Base-by-base conservation (phyloP, 2,113 vertebrate genomes). In the Lanius collurio region DNA sequence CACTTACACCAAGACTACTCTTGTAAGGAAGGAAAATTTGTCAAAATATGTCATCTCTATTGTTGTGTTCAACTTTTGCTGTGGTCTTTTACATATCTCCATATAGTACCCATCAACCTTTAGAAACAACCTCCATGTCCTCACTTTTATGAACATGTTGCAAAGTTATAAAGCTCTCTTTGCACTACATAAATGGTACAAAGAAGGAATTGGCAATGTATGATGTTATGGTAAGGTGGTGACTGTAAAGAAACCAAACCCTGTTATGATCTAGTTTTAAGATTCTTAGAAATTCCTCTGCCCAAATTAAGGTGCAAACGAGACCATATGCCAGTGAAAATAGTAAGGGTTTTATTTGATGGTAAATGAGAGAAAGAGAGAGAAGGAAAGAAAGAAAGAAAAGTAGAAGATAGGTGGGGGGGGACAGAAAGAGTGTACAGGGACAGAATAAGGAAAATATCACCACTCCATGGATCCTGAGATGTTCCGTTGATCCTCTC, bases 21-120 rank as follows among this genome's bases (percentile, higher is more conserved):
- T 28, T 52, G 5, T 44, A 80, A 69, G 14, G 30, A 83, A 76
- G 44, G 22, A 81, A 55, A 81, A 70, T 18, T 81, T 81, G 16
- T 67, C 44, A 83, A 87, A 89, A 71, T 65, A 31, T 26, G 4
- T 62, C 3, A 62, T 59, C 20, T 67, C 20, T 84, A 9, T 11
- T 18, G 9, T 7, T 60, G 6, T 24, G 9, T 10, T 93, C 44
- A 80, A 26, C 7, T 90, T 84, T 83, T 83, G 15, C 13, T 55
- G 23, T 14, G 2, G 1, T 60, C 13, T 53, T 93, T 92, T 83
- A 35, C 24, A 15, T 71, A 37, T 28, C 39, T 83, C 15, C 6
- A 33, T 30, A 37, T 11, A 0, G 0, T 69, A 39, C 7, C 49
- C 35, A 30, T 53, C 30, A 47, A 22, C 50, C 46, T 31, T 52